phyloP scores from a whole-genome alignment of 2,113 vertebrate species.

The Athene noctua region DNA sequence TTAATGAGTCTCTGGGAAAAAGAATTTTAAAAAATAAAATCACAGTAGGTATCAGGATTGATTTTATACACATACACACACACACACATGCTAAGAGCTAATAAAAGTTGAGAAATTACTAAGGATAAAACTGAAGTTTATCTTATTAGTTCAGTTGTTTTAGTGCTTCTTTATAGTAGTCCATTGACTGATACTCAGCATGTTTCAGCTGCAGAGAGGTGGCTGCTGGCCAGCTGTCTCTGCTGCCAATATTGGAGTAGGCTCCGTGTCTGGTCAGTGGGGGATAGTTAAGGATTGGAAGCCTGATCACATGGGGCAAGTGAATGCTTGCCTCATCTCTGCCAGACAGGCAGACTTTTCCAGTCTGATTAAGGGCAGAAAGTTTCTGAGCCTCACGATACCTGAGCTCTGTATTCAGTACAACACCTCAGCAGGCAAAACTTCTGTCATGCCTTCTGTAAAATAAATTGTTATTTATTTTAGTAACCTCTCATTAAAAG shows the following conservation, averaged over 20 bases:
- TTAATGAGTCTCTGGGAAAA: neutral
- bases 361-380: neutral
- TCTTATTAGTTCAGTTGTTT: neutral
- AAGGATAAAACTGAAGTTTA: neutral
- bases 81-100: neutral
- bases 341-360: slow-evolving; percentile 11
- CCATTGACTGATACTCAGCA: neutral
- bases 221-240: slow-evolving; percentile 57
- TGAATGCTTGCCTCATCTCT: neutral
- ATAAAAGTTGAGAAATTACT: neutral
- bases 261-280: neutral
- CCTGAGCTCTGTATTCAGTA: neutral
- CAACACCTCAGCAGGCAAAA: neutral
- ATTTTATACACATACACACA: neutral
- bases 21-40: neutral
- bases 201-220: slow-evolving; percentile 46
- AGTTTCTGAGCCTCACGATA: neutral
- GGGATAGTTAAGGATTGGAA: slow-evolving; percentile 3
- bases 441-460: slow-evolving; percentile 20
- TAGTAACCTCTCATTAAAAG: neutral
- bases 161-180: neutral
- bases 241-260: neutral
- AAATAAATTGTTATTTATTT: slow-evolving; percentile 3
- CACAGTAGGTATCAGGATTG: neutral
- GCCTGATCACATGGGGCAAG: neutral